Conservation (phyloP, 2,888 invertebrate genomes). For the Trachelus troglodyta region DNA sequence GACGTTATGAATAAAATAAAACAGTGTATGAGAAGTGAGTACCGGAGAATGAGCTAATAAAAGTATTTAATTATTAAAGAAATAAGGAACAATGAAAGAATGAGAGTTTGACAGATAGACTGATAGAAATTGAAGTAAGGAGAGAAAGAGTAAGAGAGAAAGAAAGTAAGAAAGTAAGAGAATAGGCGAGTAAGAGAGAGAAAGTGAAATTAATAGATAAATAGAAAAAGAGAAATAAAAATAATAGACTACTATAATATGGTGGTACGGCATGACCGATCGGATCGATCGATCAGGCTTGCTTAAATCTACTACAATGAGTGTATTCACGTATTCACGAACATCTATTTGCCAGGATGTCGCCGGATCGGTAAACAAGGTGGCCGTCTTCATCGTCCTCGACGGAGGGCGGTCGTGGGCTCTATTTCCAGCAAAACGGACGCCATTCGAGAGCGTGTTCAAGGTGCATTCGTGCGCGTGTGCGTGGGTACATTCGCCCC, state of each 20-base stretch:
- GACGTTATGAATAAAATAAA: conserved; percentile 16
- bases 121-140: conserved; percentile 5
- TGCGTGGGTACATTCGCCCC: conserved; percentile 15
- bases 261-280: conserved; percentile 34
- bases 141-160: conserved; percentile 9
- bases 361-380: conserved; percentile 99
- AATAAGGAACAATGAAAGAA: neutral
- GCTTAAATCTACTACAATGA: conserved; percentile 65
- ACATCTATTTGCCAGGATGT: conserved; percentile 99
- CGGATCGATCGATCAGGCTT: conserved; percentile 47
- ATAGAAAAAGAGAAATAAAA: conserved; percentile 14
- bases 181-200: neutral
- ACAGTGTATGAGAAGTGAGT: conserved; percentile 16
- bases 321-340: conserved; percentile 82
- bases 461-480: conserved; percentile 22
- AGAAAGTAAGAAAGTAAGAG: conserved; percentile 11
- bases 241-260: conserved; percentile 5
- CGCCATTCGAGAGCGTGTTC: conserved; percentile 8
- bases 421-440: conserved; percentile 70
- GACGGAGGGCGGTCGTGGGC: conserved; percentile 90
- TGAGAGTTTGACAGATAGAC: conserved; percentile 10
- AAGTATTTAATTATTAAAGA: neutral
- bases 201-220: conserved; percentile 3
- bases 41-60: conserved; percentile 6
- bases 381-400: conserved; percentile 99